Evolutionary conservation across 2,113 vertebrate species (phyloP).

Genomic region (Psittacula cyanocephala): DNA sequence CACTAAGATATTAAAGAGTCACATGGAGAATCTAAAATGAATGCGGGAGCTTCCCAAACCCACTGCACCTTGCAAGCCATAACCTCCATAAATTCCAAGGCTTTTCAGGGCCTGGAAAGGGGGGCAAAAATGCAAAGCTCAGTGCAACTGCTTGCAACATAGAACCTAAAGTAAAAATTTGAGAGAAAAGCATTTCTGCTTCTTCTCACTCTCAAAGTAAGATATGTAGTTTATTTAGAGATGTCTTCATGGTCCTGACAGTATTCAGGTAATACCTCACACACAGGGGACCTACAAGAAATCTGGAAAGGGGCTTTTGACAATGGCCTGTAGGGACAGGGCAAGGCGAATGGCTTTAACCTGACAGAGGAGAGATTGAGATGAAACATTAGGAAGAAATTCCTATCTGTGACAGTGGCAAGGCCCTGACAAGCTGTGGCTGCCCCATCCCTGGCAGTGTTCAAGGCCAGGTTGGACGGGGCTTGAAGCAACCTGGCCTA

Average conservation of each 20-base stretch:
- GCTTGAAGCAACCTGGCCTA: not conserved
- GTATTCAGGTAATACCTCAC: not conserved
- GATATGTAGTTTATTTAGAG: not conserved
- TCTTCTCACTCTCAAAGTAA: not conserved
- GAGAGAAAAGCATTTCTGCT: not conserved
- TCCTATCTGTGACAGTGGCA: not conserved
- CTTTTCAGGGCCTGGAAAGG: not conserved
- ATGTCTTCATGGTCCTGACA: fast-evolving
- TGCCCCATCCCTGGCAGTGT: not conserved
- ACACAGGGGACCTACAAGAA: not conserved
- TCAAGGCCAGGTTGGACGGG: not conserved
- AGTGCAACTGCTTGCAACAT: not conserved
- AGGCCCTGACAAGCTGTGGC: not conserved
- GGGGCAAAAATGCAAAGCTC: not conserved
- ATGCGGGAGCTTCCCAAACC: not conserved
- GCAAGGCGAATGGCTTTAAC: not conserved
- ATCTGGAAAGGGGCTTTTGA: not conserved
- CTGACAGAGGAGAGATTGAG: not conserved
- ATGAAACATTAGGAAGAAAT: not conserved
- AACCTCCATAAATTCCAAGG: not conserved
- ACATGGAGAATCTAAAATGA: not conserved
- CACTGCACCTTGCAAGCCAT: not conserved
- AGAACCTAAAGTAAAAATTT: not conserved
- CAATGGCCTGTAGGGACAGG: not conserved
- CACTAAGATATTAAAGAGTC: not conserved